Evolutionary conservation across 2,113 vertebrate species (phyloP), one percentile per base, ranked within the genome.

Genomic region (Nansenia antarctica): DNA sequence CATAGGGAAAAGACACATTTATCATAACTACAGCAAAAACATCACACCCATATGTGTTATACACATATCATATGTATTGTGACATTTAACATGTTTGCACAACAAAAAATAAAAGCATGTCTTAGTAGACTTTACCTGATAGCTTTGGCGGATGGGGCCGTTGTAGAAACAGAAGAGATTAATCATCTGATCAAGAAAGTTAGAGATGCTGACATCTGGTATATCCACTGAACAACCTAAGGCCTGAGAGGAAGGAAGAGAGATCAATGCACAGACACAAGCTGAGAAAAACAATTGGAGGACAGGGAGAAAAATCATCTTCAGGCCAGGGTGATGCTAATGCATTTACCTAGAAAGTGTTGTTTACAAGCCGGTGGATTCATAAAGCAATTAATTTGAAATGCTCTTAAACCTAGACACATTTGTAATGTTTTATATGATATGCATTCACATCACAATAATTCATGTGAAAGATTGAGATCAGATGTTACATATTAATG

Each of bases 91-190:
- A n/a, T n/a, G n/a, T 49, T 5, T 22, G 20, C n/a, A 22, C 45
- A 20, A 6, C n/a, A 14, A 49, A 49, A 2, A 22, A 6, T 7
- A 14, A 49, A 49, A 2, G 9, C 1, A 11, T 29, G 2, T 12
- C 34, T 24, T 24, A 30, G 15, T 30, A 52, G 9, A 57, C 27
- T 3, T 14, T 86, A 98, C 98, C 95, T 62, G 12, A 77, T 98
- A 99, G 1, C 94, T 95, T 1, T 31, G 76, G 3, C 81, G 84
- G 39, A 95, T 85, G 0, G 95, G 90, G 0, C 97, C 97, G 0
- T 94, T 90, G 89, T 96, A 96, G 89, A 98, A 99, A 63, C 87
- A 86, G 71, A 98, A 99, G 60, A 95, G 91, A 60, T 93, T 86
- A 2, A 96, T 93, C 1, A 99, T 88, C 79, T 94, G 94, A 67